Evolutionary conservation across 2,797 vertebrate species (phyloP), one percentile per base, ranked within the genome.

Genomic region (Pangasius krempfi): DNA sequence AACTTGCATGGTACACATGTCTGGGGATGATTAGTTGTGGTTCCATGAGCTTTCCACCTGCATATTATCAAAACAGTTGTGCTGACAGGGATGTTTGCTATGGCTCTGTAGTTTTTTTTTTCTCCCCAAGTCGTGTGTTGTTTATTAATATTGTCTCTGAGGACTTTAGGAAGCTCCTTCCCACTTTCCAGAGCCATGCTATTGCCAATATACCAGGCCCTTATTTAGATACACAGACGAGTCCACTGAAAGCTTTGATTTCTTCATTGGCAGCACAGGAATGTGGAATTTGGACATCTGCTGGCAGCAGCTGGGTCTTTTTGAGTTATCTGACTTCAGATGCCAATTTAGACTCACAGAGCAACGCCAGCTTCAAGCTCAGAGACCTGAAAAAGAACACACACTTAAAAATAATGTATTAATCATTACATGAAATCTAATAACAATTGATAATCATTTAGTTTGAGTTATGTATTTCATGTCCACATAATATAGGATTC

Each of bases 201-300:
- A 44, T 83, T 91, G 86, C 62, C 90, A 64, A 84, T 88, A 90
- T 90, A 92, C 16, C 10, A 54, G 18, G 27, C 20, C 64, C 18
- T 70, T 70, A 70, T 84, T 70, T 70, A 70, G 40, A 84, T 20
- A 66, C 40, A 9, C 20, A 78, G 76, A 92, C 78, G 73, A 86
- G 64, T 89, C 66, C 52, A 88, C 91, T 92, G 75, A 92, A 93
- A 93, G 73, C 90, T 86, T 84, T 89, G 0, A 84, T 92, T 92
- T 93, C 91, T 92, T 86, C 81, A 89, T 1, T 86, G 86, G 92
- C 87, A 80, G 88, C 87, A 83, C 20, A 73, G 79, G 92, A 78
- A 93, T 92, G 13, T 88, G 88, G 92, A 85, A 47, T 88, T 89
- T 92, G 91, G 89, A 89, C 89, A 93, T 88, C 89, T 88, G 58